Conservation (phyloP, 2,113 vertebrate species). For the Centropristis striata region DNA sequence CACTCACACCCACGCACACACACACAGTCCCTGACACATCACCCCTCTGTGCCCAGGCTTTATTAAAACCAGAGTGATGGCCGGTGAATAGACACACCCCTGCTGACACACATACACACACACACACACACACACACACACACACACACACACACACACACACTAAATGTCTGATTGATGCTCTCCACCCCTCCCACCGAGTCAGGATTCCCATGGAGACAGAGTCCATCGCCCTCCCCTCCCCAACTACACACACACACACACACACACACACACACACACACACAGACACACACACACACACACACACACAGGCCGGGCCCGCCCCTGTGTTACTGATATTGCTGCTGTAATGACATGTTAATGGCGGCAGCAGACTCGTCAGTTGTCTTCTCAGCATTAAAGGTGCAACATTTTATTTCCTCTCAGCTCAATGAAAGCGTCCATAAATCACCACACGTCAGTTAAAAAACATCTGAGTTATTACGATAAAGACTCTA, state of each 20-base stretch:
- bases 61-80: constrained; percentile 81
- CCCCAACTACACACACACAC: not conserved
- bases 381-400: constrained; percentile 7
- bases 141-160: constrained; percentile 19
- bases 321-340: constrained; percentile 33
- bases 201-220: constrained; percentile 76
- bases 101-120: constrained; percentile 26
- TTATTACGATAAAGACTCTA: no score
- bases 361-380: constrained; percentile 38
- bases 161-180: constrained; percentile 65
- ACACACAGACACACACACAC: no score
- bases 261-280: constrained; percentile 10
- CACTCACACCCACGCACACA: constrained; percentile 34
- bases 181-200: constrained; percentile 39
- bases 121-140: constrained; percentile 22
- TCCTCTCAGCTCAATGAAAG: no score
- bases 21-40: constrained; percentile 62
- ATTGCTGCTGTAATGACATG: constrained; percentile 48
- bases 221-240: constrained; percentile 26
- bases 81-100: constrained; percentile 48
- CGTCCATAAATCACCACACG: no score
- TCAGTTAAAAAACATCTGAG: no score
- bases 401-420: not conserved
- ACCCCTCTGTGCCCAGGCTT: constrained; percentile 59
- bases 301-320: no score